Conservation (phyloP, 2,797 vertebrate species). For the Myotis planiceps region DNA sequence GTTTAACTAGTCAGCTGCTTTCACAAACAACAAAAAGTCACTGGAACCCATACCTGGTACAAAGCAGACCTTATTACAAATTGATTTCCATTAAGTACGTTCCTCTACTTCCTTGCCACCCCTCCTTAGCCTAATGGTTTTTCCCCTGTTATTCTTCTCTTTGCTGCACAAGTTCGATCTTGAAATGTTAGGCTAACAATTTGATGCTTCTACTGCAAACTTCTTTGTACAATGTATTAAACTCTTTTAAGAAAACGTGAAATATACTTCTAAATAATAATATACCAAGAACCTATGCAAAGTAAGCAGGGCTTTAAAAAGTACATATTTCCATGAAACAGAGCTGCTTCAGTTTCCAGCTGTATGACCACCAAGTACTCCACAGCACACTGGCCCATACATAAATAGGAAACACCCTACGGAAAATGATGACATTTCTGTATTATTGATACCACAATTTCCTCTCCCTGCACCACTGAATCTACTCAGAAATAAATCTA, state of each 20-base stretch:
- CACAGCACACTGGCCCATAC: background rate
- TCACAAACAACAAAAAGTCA: background rate
- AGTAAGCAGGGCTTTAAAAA: background rate
- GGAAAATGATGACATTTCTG: background rate
- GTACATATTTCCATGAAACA: background rate
- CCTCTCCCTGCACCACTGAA: background rate
- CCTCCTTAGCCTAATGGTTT: background rate
- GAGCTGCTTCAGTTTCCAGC: background rate
- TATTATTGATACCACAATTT: background rate
- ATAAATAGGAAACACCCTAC: background rate
- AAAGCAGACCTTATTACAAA: background rate
- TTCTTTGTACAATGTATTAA: background rate
- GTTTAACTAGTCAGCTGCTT: background rate
- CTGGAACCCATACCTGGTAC: background rate
- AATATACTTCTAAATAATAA: background rate
- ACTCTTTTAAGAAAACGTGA: background rate
- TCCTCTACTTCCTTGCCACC: background rate
- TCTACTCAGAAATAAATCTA: background rate
- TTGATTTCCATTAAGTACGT: background rate
- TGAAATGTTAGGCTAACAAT: constrained; percentile 23
- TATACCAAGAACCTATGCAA: background rate
- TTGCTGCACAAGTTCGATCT: background rate
- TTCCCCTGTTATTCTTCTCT: background rate
- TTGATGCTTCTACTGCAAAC: background rate
- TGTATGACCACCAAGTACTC: background rate